Conservation (phyloP, 2,888 invertebrate species). For the Isoperla grammatica region DNA sequence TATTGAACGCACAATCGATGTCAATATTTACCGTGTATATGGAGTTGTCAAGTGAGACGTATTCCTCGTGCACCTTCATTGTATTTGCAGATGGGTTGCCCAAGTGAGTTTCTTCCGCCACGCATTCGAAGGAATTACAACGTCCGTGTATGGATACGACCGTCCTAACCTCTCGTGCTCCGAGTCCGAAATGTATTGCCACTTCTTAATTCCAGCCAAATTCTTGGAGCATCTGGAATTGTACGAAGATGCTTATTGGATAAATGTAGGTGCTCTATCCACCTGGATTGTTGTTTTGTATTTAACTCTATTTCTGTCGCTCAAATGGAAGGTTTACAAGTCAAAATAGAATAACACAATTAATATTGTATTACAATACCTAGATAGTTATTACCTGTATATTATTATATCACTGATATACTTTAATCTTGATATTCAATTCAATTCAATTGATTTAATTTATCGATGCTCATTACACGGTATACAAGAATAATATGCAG, state of each 20-base stretch:
- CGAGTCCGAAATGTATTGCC: conserved; percentile 41
- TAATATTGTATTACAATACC: too few species aligned
- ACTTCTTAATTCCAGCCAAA: conserved; percentile 39
- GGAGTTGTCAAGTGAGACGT: too few species aligned
- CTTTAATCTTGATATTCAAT: too few species aligned
- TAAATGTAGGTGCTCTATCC: conserved; percentile 43
- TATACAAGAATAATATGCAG: too few species aligned
- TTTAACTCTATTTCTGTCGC: conserved; percentile 35
- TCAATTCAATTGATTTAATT: too few species aligned
- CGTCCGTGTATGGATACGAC: conserved; percentile 77
- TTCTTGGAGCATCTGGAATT: conserved; percentile 46
- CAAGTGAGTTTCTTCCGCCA: conserved; percentile 82
- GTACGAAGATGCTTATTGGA: conserved; percentile 38
- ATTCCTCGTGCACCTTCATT: too few species aligned
- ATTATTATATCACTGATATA: too few species aligned
- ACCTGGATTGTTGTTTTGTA: conserved; percentile 40
- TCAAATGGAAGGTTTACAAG: conserved; percentile 33
- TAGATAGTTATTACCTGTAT: too few species aligned
- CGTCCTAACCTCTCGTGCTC: conserved; percentile 66
- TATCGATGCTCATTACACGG: too few species aligned
- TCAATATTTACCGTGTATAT: too few species aligned
- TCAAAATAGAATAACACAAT: too few species aligned
- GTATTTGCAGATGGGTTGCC: conserved; percentile 4
- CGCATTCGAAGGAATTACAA: conserved; percentile 75
- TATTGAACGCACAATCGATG: too few species aligned